phyloP scores from a whole-genome alignment of 2,888 invertebrate genomes.

The Ormyrus labotus region DNA sequence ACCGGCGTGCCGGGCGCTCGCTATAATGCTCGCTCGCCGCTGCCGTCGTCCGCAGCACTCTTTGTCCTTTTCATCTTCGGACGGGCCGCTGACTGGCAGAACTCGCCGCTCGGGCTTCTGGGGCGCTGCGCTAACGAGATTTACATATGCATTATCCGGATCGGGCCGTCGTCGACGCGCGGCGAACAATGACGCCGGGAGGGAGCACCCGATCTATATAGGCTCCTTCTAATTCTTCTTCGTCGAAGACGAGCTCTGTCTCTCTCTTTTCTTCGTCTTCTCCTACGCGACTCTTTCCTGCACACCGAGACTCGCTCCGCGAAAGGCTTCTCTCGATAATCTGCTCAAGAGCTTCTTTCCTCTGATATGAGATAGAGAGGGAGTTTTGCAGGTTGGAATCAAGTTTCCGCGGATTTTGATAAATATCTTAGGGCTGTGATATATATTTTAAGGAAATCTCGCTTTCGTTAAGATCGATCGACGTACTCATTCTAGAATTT shows the following conservation, averaged over 20 bases:
- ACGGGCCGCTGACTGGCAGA: slow-evolving; percentile 36
- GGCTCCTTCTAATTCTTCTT: background rate
- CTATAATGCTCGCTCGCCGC: too few species aligned
- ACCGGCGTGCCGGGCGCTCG: too few species aligned
- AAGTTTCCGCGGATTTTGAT: too few species aligned
- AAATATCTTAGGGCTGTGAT: too few species aligned
- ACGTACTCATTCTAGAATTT: too few species aligned
- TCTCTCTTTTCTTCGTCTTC: background rate
- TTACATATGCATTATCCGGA: slow-evolving; percentile 42
- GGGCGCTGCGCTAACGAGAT: slow-evolving; percentile 34
- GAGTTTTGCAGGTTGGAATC: too few species aligned
- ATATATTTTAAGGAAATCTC: too few species aligned
- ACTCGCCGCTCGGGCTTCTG: slow-evolving; percentile 23
- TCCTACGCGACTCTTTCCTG: too few species aligned
- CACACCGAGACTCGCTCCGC: background rate
- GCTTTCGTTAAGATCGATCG: too few species aligned
- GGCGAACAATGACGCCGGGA: slow-evolving; percentile 19
- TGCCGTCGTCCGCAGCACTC: background rate
- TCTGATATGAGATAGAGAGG: too few species aligned
- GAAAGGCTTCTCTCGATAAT: slow-evolving; percentile 17
- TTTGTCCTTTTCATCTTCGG: slow-evolving; percentile 31
- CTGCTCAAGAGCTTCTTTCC: background rate
- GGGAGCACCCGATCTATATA: background rate
- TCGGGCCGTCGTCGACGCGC: slow-evolving; percentile 1
- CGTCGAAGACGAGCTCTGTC: background rate